phyloP scores from a whole-genome alignment of 2,888 invertebrate species.

The Seira ritae region DNA sequence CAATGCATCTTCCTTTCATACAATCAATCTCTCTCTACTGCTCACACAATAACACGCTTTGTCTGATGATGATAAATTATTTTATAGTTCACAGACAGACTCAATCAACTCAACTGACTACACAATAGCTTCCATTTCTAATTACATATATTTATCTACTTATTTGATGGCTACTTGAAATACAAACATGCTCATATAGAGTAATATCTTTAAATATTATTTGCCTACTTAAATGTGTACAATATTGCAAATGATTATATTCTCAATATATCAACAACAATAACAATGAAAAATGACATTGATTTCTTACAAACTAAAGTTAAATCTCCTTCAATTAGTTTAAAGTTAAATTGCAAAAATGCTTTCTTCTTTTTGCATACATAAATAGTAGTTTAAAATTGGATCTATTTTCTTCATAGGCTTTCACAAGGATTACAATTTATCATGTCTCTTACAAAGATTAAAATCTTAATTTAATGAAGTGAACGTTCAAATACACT shows the following conservation, averaged over 20 bases:
- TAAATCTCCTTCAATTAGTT: slow-evolving; percentile 42
- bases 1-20: slow-evolving; percentile 7
- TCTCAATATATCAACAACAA: slow-evolving; percentile 61
- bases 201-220: too few species aligned
- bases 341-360: slow-evolving; percentile 38
- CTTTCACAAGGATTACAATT: slow-evolving; percentile 30
- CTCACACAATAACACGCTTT: slow-evolving; percentile 41
- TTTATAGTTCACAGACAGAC: slow-evolving; percentile 24
- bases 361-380: slow-evolving; percentile 15
- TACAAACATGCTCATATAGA: background rate
- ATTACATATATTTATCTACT: slow-evolving; percentile 44
- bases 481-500: background rate
- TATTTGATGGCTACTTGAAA: slow-evolving; percentile 37
- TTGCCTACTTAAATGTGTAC: too few species aligned
- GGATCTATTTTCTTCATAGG: slow-evolving; percentile 23
- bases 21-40: slow-evolving; percentile 21
- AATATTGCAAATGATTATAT: slow-evolving; percentile 61
- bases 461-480: background rate
- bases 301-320: slow-evolving; percentile 22
- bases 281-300: slow-evolving; percentile 43
- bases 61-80: slow-evolving; percentile 34
- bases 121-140: background rate
- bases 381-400: slow-evolving; percentile 47
- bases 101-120: background rate
- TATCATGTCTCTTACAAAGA: slow-evolving; percentile 29